Percentiles rank a stretch among this genome's conserved stretches.
These are phyloP conservation scores for Antheraea assamensis DNA, from an alignment of 2,888 invertebrate genomes.

Conservation along the genomic window DNA sequence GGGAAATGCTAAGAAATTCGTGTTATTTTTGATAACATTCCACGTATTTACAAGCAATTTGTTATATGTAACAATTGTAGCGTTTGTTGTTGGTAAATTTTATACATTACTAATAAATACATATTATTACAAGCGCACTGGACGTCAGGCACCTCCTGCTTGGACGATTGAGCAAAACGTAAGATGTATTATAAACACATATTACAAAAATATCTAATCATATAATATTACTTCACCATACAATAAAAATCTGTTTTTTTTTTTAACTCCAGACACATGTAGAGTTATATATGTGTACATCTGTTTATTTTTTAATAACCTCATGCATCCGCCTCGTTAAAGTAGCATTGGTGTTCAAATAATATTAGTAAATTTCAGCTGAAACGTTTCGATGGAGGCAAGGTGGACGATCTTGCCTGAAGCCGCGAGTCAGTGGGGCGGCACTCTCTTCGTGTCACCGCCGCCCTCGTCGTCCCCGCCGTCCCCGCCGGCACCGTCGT, in stretches of 20 bases:
- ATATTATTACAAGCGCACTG: constrained; percentile 78
- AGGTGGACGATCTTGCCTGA: constrained; percentile 75
- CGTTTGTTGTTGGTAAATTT: too few species aligned
- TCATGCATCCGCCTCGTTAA: background rate
- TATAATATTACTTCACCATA: background rate
- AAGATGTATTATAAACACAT: constrained; percentile 43
- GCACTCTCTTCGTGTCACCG: constrained; percentile 24
- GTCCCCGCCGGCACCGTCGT: too few species aligned
- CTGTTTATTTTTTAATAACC: background rate
- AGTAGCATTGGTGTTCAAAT: background rate
- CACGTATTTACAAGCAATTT: too few species aligned
- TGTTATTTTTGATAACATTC: too few species aligned
- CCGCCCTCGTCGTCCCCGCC: too few species aligned
- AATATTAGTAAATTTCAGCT: constrained; percentile 50
- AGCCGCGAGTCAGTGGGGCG: constrained; percentile 33
- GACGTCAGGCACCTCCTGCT: constrained; percentile 72
- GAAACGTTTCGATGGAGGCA: constrained; percentile 75
- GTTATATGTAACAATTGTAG: too few species aligned
- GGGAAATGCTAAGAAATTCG: too few species aligned
- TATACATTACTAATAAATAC: too few species aligned
- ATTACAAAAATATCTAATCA: background rate
- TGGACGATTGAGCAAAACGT: constrained; percentile 78
- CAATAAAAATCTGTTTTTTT: too few species aligned
- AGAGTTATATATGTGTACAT: too few species aligned
- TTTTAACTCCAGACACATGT: too few species aligned